These are phyloP conservation scores for Chymomyza costata DNA, from an alignment of 1,140 invertebrate species.

Conservation along the genomic window DNA sequence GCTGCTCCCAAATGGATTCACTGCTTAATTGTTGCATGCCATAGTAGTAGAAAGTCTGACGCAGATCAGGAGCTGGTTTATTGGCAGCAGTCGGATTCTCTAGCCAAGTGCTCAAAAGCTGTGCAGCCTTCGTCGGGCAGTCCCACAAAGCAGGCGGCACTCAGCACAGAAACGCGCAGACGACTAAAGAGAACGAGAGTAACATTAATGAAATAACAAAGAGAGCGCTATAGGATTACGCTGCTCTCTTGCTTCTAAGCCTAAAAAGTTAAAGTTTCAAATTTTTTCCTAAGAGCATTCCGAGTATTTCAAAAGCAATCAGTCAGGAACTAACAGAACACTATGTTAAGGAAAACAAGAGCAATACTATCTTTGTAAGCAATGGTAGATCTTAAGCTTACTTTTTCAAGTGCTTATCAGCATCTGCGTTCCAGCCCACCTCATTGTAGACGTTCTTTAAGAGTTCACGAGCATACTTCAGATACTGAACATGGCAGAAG, in stretches of 20 bases:
- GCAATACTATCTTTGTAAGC: no score
- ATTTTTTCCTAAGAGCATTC: no score
- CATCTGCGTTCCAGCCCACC: constrained; percentile 79
- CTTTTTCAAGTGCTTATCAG: constrained; percentile 77
- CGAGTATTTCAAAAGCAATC: no score
- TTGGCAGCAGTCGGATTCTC: constrained; percentile 59
- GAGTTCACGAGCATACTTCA: constrained; percentile 78
- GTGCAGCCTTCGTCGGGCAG: constrained; percentile 77
- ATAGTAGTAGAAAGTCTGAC: constrained; percentile 81
- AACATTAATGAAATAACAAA: not conserved
- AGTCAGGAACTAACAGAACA: no score
- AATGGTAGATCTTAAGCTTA: constrained; percentile 75
- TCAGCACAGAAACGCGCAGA: constrained; percentile 78
- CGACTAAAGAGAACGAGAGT: constrained; percentile 73
- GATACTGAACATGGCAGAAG: constrained; percentile 79
- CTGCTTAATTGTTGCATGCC: constrained; percentile 77
- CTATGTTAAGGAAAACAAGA: no score
- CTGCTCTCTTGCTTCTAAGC: no score
- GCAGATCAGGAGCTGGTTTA: constrained; percentile 85
- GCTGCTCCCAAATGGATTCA: constrained; percentile 82
- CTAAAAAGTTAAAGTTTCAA: no score
- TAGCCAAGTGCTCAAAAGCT: constrained; percentile 79
- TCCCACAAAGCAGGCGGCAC: constrained; percentile 79
- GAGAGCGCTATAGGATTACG: no score
- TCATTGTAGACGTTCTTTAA: constrained; percentile 76